These are phyloP conservation scores for Pseudococcus viburni DNA, from an alignment of 2,888 invertebrate species.

Conservation along the genomic window DNA sequence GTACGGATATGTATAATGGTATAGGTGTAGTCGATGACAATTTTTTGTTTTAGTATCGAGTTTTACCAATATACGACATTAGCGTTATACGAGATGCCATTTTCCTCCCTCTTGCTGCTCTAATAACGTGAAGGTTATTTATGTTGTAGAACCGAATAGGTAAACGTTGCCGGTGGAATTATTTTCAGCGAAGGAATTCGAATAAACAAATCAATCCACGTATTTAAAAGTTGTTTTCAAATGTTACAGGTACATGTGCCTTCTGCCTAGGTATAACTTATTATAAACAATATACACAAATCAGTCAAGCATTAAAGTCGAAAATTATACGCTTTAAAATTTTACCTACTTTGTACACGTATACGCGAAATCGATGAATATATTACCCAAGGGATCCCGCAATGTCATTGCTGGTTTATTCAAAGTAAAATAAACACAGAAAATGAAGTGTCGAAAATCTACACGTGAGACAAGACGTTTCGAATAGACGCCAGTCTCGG, in stretches of 20 bases:
- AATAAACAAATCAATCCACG: not conserved
- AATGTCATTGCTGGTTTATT: not conserved
- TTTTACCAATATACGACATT: not conserved
- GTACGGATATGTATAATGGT: not conserved
- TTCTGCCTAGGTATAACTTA: too few species aligned
- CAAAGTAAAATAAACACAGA: conserved; percentile 6
- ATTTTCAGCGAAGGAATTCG: not conserved
- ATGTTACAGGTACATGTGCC: too few species aligned
- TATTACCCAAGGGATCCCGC: conserved; percentile 17
- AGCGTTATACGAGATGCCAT: not conserved
- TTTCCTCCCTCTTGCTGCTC: not conserved
- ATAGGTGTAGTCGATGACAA: not conserved
- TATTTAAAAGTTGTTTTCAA: too few species aligned
- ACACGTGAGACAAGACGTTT: not conserved
- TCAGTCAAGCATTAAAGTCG: not conserved
- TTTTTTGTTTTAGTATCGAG: conserved; percentile 6
- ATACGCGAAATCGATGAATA: not conserved
- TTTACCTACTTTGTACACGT: not conserved
- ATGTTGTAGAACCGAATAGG: not conserved
- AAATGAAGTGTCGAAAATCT: conserved; percentile 7
- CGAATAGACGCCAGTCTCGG: too few species aligned
- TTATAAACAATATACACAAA: too few species aligned
- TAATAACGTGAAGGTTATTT: not conserved
- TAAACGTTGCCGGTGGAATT: not conserved
- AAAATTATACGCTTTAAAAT: not conserved